Percentiles rank a stretch among this genome's conserved stretches.
phyloP scores from a whole-genome alignment of 2,113 vertebrate genomes.

The Lepidothrix coronata region DNA sequence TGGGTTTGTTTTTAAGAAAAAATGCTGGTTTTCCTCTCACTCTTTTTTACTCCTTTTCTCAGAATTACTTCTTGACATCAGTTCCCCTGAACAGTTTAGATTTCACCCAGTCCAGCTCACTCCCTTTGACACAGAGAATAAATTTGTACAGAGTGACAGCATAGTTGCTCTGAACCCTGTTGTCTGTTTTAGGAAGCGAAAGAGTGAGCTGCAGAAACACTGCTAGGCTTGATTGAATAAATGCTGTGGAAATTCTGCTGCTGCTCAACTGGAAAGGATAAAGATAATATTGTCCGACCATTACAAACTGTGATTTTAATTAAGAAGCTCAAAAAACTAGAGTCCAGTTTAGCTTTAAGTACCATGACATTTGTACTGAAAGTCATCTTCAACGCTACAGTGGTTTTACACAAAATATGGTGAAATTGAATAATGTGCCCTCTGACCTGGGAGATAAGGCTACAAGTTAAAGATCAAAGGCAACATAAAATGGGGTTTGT shows the following conservation, averaged over 20 bases:
- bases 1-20: conserved; percentile 18
- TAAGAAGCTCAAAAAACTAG: conserved; percentile 83
- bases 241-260: conserved; percentile 78
- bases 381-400: conserved; percentile 83
- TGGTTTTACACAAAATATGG: conserved; percentile 84
- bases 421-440: conserved; percentile 84
- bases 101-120: conserved; percentile 31
- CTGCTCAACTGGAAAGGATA: conserved; percentile 80
- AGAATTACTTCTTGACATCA: conserved; percentile 46
- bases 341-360: conserved; percentile 81
- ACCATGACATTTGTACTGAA: conserved; percentile 85
- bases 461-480: conserved; percentile 84
- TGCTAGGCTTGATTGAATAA: conserved; percentile 77
- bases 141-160: conserved; percentile 52
- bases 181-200: conserved; percentile 68
- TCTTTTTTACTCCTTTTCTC: neutral
- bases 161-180: conserved; percentile 57
- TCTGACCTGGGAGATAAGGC: conserved; percentile 80
- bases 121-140: conserved; percentile 58
- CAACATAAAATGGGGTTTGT: conserved; percentile 73
- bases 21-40: neutral
- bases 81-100: conserved; percentile 45
- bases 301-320: conserved; percentile 84
- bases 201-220: conserved; percentile 55
- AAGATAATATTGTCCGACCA: conserved; percentile 80